A percentile compares a stretch with the other conserved stretches of the same genome.
Evolutionary conservation across 2,113 vertebrate genomes (phyloP).

Genomic region (Andinoacara biseriatus): DNA sequence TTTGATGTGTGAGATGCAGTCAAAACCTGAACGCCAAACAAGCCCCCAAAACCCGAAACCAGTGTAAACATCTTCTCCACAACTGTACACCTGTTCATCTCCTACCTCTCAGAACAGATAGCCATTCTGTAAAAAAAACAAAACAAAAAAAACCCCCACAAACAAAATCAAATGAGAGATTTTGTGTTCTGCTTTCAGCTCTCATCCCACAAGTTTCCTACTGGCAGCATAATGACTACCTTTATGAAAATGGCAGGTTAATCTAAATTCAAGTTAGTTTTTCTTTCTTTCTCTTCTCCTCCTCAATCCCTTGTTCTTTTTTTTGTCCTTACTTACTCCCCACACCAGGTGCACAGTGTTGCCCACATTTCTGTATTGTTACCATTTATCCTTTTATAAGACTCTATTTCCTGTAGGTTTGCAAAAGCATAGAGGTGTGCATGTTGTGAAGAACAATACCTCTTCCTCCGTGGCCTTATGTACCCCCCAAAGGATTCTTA

Average conservation of each 20-base stretch:
- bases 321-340: slow-evolving; percentile 41
- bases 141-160: slow-evolving; percentile 39
- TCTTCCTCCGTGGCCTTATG: slow-evolving; percentile 63
- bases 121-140: slow-evolving; percentile 66
- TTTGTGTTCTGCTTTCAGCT: slow-evolving; percentile 68
- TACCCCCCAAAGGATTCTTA: slow-evolving; percentile 73
- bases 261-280: slow-evolving; percentile 63
- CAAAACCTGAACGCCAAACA: slow-evolving; percentile 63
- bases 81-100: slow-evolving; percentile 35
- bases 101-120: slow-evolving; percentile 51
- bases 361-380: slow-evolving; percentile 63
- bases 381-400: slow-evolving; percentile 68
- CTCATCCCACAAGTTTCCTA: slow-evolving; percentile 76
- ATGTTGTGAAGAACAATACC: slow-evolving; percentile 75
- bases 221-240: slow-evolving; percentile 80
- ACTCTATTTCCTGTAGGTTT: slow-evolving; percentile 66
- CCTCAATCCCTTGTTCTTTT: slow-evolving; percentile 40
- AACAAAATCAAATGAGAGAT: slow-evolving; percentile 63
- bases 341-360: slow-evolving; percentile 77
- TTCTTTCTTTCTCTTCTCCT: slow-evolving; percentile 26
- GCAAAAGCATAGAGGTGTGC: slow-evolving; percentile 66
- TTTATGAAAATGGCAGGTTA: slow-evolving; percentile 78
- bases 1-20: slow-evolving; percentile 83
- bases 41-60: slow-evolving; percentile 42
- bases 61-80: slow-evolving; percentile 45